These are phyloP conservation scores for Sarotherodon lohbergeri DNA, from an alignment of 2,113 vertebrate species.

Conservation along the genomic window DNA sequence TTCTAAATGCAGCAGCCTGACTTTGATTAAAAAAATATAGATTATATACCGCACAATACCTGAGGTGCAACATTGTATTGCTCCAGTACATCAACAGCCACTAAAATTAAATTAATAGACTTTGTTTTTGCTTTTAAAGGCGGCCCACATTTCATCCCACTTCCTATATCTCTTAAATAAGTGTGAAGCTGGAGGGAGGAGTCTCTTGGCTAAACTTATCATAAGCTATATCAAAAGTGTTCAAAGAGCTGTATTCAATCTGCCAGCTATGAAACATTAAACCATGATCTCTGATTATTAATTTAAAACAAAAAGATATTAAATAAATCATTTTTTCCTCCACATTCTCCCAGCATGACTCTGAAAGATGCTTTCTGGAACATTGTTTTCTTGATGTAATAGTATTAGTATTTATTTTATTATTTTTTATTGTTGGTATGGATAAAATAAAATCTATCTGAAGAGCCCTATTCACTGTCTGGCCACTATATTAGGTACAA, in stretches of 20 bases:
- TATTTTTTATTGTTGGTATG: neutral
- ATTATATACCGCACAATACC: neutral
- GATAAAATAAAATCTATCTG: neutral
- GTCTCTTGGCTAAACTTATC: neutral
- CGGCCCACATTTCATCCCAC: accelerated
- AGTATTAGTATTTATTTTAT: neutral
- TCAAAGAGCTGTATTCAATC: neutral
- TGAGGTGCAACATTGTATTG: neutral
- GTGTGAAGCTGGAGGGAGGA: neutral
- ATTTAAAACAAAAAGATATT: neutral
- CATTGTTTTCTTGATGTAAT: neutral
- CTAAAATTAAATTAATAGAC: neutral
- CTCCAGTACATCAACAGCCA: neutral
- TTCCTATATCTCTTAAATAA: neutral
- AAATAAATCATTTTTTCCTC: neutral
- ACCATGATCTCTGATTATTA: neutral
- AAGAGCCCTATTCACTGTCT: neutral
- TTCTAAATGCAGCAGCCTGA: neutral
- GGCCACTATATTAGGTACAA: neutral
- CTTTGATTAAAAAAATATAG: neutral
- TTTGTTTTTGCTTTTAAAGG: neutral
- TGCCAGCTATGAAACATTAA: neutral
- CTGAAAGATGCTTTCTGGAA: neutral
- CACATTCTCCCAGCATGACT: neutral
- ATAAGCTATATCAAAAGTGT: neutral